Base-by-base conservation (phyloP, 2,113 vertebrate genomes). In the Phalacrocorax aristotelis region DNA sequence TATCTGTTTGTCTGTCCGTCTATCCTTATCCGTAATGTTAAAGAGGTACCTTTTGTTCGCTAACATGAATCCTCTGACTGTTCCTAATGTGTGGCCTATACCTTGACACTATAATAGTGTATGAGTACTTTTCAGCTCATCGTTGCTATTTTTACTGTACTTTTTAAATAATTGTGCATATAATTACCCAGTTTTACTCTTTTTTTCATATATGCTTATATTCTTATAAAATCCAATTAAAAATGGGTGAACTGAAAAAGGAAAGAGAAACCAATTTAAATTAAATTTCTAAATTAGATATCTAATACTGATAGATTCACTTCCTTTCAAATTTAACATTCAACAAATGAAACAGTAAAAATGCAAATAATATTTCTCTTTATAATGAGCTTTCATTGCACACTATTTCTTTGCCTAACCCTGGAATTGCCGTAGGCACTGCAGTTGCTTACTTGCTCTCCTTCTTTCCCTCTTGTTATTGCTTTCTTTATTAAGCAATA, bases 211-310 rank as follows among this genome's bases (percentile, higher is more conserved):
- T n/a, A 51, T 85, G 49, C 62, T 84, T 88, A 83, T 90, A 46
- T 21, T 85, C 68, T 90, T 96, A 87, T 72, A 96, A 96, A 96
- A 95, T 70, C 55, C 55, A 85, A 42, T 91, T 52, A 93, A 89
- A 94, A 94, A 55, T 55, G 29, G 14, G 26, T 91, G 52, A 94
- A 75, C 55, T 54, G 72, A 93, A 95, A 95, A 94, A 91, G 75
- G 81, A 91, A 94, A 94, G 36, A 97, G 52, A 90, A 86, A 90
- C 36, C 32, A 91, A 94, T 96, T 91, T 94, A 96, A 97, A 95
- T 90, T 95, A 87, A 81, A 91, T 91, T 97, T 95, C 60, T 89
- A 87, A 92, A 74, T 93, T 95, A 96, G 83, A 96, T 97, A 82
- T 86, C 75, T 95, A 85, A 92, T 91, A 83, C 74, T 89, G 91